Conservation (phyloP, 2,797 vertebrate species). For the Lycodopsis pacificus region DNA sequence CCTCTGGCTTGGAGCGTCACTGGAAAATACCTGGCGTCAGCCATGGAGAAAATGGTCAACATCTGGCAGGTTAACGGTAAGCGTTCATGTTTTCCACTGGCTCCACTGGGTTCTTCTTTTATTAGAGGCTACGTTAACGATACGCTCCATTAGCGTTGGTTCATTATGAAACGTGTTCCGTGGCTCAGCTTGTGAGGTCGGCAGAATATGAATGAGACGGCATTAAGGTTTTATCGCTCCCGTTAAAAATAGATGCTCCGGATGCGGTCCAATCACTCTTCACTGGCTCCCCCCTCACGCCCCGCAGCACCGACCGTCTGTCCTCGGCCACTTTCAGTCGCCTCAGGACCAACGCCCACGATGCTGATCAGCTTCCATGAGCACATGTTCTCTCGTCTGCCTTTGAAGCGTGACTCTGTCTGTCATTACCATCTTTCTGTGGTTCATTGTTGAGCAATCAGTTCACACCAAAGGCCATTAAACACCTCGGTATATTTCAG, state of each 20-base stretch:
- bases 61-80: conserved; percentile 98
- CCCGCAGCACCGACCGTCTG: conserved; percentile 59
- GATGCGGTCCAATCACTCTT: conserved; percentile 32
- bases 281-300: conserved; percentile 4
- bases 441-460: neutral
- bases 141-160: neutral
- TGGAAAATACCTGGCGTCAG: conserved; percentile 93
- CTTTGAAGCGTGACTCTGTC: neutral
- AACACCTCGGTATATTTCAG: neutral
- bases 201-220: conserved; percentile 43
- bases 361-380: neutral
- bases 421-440: neutral
- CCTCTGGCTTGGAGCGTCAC: conserved; percentile 95
- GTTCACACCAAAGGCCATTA: neutral
- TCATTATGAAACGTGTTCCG: neutral
- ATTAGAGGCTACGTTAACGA: neutral
- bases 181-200: conserved; percentile 9
- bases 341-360: conserved; percentile 30
- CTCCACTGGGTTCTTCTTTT: neutral
- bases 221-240: conserved; percentile 48
- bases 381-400: neutral
- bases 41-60: conserved; percentile 96
- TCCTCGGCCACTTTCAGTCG: conserved; percentile 23
- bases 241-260: conserved; percentile 62
- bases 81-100: neutral